These are phyloP conservation scores for Sinocyclocheilus rhinocerous DNA, from an alignment of 2,113 vertebrate genomes.

Conservation along the genomic window DNA sequence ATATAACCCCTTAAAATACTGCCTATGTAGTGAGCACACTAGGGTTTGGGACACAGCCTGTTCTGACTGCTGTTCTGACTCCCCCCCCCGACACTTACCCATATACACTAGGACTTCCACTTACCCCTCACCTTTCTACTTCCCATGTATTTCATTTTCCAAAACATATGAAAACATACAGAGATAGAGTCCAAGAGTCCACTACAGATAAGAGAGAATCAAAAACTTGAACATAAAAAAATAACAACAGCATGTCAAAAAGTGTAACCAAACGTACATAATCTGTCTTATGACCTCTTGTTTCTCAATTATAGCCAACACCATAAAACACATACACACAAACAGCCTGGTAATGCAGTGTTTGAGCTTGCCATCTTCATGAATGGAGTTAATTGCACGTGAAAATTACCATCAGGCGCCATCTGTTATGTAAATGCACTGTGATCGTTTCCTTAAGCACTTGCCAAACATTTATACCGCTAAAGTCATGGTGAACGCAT, in stretches of 20 bases:
- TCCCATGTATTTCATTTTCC: background rate
- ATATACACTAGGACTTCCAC: background rate
- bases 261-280: conserved; percentile 4
- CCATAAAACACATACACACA: conserved; percentile 29
- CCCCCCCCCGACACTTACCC: background rate
- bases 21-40: background rate
- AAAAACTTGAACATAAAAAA: background rate
- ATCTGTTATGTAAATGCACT: conserved; percentile 53
- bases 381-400: conserved; percentile 60
- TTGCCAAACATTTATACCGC: conserved; percentile 51
- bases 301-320: conserved; percentile 19
- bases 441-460: conserved; percentile 47
- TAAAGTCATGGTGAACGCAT: conserved; percentile 18
- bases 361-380: conserved; percentile 41
- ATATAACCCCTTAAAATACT: background rate
- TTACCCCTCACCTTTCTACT: background rate
- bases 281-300: conserved; percentile 28
- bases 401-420: conserved; percentile 58
- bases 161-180: background rate
- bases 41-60: too few species aligned
- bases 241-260: background rate
- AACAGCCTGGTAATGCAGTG: conserved; percentile 15
- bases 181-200: background rate
- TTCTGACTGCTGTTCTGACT: background rate
- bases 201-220: background rate